A percentile compares a stretch with the other conserved stretches of the same genome.
Conservation (phyloP, 2,888 invertebrate species). For the Orchesella flavescens region DNA sequence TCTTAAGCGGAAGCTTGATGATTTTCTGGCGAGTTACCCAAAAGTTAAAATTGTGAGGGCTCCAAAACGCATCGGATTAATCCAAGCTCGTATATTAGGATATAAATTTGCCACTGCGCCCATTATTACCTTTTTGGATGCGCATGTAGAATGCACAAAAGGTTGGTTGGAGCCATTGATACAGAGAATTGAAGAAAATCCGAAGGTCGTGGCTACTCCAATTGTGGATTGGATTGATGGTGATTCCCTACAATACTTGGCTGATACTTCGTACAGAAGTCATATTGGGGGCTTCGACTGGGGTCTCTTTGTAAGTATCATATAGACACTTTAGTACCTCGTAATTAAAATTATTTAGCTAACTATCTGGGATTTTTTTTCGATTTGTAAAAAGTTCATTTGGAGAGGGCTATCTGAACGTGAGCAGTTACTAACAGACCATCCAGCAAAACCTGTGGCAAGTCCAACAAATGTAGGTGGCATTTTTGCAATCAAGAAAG, state of each 20-base stretch:
- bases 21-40: conserved; percentile 90
- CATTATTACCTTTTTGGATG: conserved; percentile 96
- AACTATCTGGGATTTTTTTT: no score
- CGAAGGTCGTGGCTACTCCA: conserved; percentile 93
- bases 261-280: conserved; percentile 91
- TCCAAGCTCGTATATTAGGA: conserved; percentile 92
- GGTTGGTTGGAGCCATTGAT: conserved; percentile 94
- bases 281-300: conserved; percentile 88
- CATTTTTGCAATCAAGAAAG: conserved; percentile 77
- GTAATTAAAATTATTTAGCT: no score
- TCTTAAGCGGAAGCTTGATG: conserved; percentile 81
- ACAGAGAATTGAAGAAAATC: conserved; percentile 88
- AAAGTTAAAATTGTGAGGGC: conserved; percentile 95
- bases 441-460: conserved; percentile 75
- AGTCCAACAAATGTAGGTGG: conserved; percentile 79
- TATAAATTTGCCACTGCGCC: conserved; percentile 88
- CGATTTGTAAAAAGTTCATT: conserved; percentile 75
- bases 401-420: conserved; percentile 77
- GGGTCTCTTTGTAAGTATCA: conserved; percentile 83
- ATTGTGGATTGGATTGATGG: conserved; percentile 97
- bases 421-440: conserved; percentile 18
- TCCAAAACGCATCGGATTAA: conserved; percentile 92
- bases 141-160: conserved; percentile 97
- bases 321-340: background rate
- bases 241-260: conserved; percentile 90